Percentiles rank a stretch among this genome's conserved stretches.
phyloP scores from a whole-genome alignment of 2,888 invertebrate species.

The Geophilus truncorum region DNA sequence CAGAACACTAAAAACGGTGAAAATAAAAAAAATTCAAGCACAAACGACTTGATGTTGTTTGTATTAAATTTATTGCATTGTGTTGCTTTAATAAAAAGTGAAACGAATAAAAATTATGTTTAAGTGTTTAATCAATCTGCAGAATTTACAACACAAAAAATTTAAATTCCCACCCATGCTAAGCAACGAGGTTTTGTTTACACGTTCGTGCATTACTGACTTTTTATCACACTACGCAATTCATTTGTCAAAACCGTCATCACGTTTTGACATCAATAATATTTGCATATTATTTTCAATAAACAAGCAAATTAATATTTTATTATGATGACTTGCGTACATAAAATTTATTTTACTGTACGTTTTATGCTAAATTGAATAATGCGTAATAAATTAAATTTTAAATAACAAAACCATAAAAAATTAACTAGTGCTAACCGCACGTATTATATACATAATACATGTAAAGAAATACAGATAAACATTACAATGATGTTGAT shows the following conservation, averaged over 20 bases:
- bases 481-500: too few relatives aligned
- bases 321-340: too few relatives aligned
- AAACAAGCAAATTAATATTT: neutral
- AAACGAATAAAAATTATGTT: neutral
- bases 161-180: neutral
- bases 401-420: too few relatives aligned
- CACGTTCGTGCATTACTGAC: neutral
- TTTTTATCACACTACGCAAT: neutral
- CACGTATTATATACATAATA: too few relatives aligned
- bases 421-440: too few relatives aligned
- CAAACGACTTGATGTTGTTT: neutral
- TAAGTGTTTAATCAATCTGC: neutral
- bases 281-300: neutral
- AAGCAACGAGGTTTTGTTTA: constrained; percentile 11
- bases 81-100: neutral
- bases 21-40: neutral
- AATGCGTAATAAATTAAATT: too few relatives aligned
- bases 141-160: neutral
- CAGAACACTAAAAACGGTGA: neutral
- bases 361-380: too few relatives aligned
- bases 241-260: neutral
- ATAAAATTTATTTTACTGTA: too few relatives aligned
- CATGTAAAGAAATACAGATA: too few relatives aligned
- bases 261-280: neutral
- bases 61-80: neutral